Evolutionary conservation across 2,797 vertebrate species (phyloP).

Genomic region (Betta splendens): DNA sequence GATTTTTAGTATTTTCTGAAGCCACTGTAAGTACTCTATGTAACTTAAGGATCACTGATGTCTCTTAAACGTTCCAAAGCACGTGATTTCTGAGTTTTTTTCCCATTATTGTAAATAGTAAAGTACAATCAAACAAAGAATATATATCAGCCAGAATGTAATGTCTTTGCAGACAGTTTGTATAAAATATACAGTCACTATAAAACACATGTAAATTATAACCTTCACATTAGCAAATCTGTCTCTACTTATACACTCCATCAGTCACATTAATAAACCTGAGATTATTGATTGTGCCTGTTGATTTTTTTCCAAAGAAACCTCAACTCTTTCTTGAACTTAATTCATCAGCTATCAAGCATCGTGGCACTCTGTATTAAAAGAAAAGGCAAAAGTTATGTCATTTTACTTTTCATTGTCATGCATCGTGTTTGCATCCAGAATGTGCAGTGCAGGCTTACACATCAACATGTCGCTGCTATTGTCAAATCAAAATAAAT

Average conservation of each 20-base stretch:
- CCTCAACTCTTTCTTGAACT: no score
- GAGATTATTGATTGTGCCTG: constrained; percentile 9
- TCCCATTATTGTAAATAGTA: constrained; percentile 33
- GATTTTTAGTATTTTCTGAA: neutral
- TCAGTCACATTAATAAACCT: constrained; percentile 52
- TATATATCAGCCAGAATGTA: neutral
- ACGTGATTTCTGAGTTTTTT: neutral
- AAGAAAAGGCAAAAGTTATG: no score
- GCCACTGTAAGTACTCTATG: neutral
- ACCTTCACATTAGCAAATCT: constrained; percentile 1
- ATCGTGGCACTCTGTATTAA: no score
- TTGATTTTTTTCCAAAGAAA: neutral
- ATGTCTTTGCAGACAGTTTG: constrained; percentile 23
- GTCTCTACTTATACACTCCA: constrained; percentile 26
- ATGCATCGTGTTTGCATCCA: no score
- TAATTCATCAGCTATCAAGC: no score
- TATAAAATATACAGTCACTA: neutral
- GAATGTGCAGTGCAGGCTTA: no score
- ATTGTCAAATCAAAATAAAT: neutral
- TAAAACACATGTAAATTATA: constrained; percentile 6
- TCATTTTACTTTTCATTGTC: no score
- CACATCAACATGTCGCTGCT: neutral
- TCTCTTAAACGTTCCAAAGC: constrained; percentile 27
- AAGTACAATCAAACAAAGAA: neutral
- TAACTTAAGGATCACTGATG: constrained; percentile 11